phyloP scores from a whole-genome alignment of 2,888 invertebrate species.

The Oscheius sp. region DNA sequence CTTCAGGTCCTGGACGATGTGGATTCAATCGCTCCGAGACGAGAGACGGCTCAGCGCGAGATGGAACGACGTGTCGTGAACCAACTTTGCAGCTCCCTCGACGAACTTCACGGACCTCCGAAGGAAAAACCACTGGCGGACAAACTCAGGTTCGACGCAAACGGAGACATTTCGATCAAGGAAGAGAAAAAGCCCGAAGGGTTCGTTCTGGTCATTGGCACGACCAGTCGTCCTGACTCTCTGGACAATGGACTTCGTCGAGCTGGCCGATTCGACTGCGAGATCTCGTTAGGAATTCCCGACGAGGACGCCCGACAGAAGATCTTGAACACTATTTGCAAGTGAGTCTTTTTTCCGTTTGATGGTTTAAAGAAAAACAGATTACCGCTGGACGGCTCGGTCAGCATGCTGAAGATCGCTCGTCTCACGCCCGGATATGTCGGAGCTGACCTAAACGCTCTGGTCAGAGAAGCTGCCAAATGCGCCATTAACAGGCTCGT shows the following conservation, averaged over 20 bases:
- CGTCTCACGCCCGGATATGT: conserved; percentile 93
- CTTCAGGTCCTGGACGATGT: conserved; percentile 86
- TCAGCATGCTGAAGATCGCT: conserved; percentile 83
- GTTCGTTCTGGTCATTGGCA: conserved; percentile 82
- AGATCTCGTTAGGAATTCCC: conserved; percentile 90
- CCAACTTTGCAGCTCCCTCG: conserved; percentile 88
- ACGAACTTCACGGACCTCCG: conserved; percentile 75
- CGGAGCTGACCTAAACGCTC: conserved; percentile 81
- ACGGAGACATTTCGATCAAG: conserved; percentile 52
- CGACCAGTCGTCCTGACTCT: conserved; percentile 91
- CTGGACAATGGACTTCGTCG: conserved; percentile 88
- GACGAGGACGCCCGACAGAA: conserved; percentile 82
- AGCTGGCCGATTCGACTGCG: conserved; percentile 60
- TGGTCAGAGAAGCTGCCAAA: conserved; percentile 87
- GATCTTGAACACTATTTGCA: conserved; percentile 67
- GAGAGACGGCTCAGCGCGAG: conserved; percentile 89
- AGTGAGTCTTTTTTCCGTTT: conserved; percentile 42
- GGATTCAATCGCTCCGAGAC: conserved; percentile 91
- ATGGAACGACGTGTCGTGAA: conserved; percentile 96
- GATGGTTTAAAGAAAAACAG: conserved; percentile 60
- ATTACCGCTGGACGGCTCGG: conserved; percentile 80
- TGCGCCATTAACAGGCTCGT: conserved; percentile 83
- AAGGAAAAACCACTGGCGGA: conserved; percentile 54
- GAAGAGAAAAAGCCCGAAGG: conserved; percentile 31
- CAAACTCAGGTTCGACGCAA: conserved; percentile 50